Evolutionary conservation across 2,113 vertebrate genomes (phyloP), one percentile per base, ranked within the genome.

Genomic region (Lonchura striata): DNA sequence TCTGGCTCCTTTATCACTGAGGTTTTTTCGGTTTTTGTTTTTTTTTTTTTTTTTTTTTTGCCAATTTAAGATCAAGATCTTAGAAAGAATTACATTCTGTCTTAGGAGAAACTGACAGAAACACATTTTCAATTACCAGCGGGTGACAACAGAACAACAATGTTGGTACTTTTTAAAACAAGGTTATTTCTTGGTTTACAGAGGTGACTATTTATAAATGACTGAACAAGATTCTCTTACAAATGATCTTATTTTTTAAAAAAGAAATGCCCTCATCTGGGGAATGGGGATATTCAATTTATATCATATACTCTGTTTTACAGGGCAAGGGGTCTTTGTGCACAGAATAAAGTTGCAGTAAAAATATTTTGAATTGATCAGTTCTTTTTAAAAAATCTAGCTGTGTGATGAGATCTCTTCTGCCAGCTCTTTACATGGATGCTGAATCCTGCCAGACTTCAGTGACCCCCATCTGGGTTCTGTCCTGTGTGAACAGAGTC

Each of bases 91-190:
- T 98, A 92, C 97, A 94, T 97, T 97, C 95, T 87, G 79, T 97
- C 96, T 96, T 96, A 97, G 96, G 92, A 66, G 94, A 94, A 97
- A 95, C 82, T 97, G 98, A 97, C 98, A 97, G 97, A 96, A 98
- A 97, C 97, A 97, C 97, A 97, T 98, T 98, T 98, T 98, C 98
- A 98, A 98, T 98, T 98, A 98, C 98, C 96, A 96, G 96, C 0
- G 52, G 91, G 95, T 97, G 97, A 97, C 97, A 97, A 97, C 59
- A 88, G 94, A 98, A 97, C 97, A 98, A 97, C 97, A 94, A 93
- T 88, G 92, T 97, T 92, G 85, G 95, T 97, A 70, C 63, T 93
- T 97, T 96, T 96, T 96, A 64, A 96, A 97, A 97, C 96, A 97
- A 98, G 96, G 94, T 97, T 98, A 95, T 98, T 98, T 97, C 97